A percentile compares a stretch with the other conserved stretches of the same genome.
Evolutionary conservation across 2,797 vertebrate species (phyloP).

Genomic region (Heterohyrax brucei): DNA sequence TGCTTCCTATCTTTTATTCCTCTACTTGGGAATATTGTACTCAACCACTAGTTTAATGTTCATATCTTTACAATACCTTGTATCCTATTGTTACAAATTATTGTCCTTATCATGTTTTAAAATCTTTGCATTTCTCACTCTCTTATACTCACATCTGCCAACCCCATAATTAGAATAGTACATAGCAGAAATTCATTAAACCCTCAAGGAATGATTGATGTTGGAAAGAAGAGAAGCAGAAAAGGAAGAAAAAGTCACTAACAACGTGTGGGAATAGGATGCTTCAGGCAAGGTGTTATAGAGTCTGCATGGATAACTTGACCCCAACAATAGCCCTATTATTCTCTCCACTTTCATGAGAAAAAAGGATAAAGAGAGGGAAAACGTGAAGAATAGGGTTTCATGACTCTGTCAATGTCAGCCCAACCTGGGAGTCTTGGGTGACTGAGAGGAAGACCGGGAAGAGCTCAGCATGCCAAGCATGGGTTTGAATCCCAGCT

Average conservation of each 20-base stretch:
- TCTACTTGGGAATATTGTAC: conserved; percentile 25
- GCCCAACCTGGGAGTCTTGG: neutral
- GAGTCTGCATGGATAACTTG: neutral
- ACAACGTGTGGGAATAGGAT: neutral
- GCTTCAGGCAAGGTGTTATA: neutral
- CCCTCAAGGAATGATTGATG: neutral
- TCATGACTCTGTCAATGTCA: neutral
- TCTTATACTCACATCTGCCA: conserved; percentile 26
- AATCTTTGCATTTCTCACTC: neutral
- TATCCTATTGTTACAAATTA: neutral
- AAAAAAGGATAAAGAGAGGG: neutral
- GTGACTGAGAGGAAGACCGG: neutral
- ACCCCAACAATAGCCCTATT: neutral
- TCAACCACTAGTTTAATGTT: neutral
- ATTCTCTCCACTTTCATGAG: neutral
- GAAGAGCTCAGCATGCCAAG: neutral
- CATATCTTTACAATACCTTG: neutral
- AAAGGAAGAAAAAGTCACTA: neutral
- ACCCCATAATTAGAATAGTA: neutral
- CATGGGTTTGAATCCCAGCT: neutral
- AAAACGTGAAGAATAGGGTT: neutral
- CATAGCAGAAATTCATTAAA: neutral
- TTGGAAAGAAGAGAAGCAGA: neutral
- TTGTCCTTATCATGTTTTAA: neutral
- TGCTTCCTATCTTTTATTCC: neutral